Conservation (phyloP, 92 coral and sea anemone genomes). For the Epizoanthus stellaris region DNA sequence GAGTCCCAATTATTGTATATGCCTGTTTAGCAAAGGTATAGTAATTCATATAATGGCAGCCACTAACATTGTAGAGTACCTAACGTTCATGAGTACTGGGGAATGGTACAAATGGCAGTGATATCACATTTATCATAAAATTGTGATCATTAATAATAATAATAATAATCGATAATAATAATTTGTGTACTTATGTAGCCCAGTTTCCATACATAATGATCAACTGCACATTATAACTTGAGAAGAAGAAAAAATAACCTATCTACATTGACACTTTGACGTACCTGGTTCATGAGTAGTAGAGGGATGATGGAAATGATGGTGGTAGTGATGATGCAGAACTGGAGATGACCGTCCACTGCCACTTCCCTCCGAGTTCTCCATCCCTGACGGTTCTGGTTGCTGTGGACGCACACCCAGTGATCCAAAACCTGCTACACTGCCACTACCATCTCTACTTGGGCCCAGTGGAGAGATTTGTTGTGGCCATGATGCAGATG, state of each 20-base stretch:
- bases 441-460: conserved; percentile 57
- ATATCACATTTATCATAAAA: no score
- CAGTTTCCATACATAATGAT: no score
- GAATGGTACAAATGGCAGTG: no score
- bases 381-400: conserved; percentile 44
- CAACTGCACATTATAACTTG: no score
- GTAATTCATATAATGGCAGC: no score
- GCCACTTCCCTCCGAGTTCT: conserved; percentile 28
- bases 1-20: no score
- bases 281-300: conserved; percentile 32
- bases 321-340: conserved; percentile 89
- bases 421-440: conserved; percentile 62
- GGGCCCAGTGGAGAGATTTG: conserved; percentile 96
- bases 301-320: conserved; percentile 90
- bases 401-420: conserved; percentile 82
- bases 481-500: conserved; percentile 82
- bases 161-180: no score
- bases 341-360: conserved; percentile 86
- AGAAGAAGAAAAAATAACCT: background rate
- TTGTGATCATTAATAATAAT: no score
- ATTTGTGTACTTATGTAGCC: no score
- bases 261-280: background rate
- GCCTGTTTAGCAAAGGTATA: no score
- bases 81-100: no score
- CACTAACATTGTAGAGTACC: no score